Conservation (phyloP, 1,140 invertebrate species). For the Drosophila orena region DNA sequence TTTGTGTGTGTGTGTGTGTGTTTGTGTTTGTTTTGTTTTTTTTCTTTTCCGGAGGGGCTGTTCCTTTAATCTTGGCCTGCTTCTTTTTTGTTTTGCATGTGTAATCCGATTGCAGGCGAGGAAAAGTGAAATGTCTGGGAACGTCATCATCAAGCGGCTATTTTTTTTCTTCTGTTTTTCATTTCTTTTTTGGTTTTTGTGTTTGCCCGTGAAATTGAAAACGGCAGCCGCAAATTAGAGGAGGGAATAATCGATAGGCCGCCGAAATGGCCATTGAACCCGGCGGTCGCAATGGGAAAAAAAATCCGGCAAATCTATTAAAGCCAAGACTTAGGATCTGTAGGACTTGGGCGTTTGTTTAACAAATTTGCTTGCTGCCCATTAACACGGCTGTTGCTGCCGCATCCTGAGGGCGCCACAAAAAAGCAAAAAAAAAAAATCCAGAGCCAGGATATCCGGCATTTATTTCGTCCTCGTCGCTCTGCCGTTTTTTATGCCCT, state of each 20-base stretch:
- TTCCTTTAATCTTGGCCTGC: conserved; percentile 4
- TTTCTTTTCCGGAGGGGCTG: not conserved
- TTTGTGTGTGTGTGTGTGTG: conserved; percentile 21
- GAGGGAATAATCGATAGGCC: conserved; percentile 37
- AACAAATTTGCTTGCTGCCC: conserved; percentile 58
- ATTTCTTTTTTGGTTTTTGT: conserved; percentile 13
- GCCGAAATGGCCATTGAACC: conserved; percentile 38
- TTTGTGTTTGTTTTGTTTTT: conserved; percentile 9
- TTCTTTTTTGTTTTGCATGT: conserved; percentile 38
- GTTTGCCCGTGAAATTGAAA: conserved; percentile 72
- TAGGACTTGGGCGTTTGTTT: conserved; percentile 41
- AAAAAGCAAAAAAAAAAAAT: not conserved
- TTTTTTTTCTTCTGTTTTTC: not conserved
- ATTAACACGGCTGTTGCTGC: conserved; percentile 52
- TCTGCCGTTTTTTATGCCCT: conserved; percentile 37
- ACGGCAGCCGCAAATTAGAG: conserved; percentile 71
- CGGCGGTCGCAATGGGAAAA: not conserved
- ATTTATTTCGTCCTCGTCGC: conserved; percentile 59
- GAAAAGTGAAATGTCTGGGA: conserved; percentile 40
- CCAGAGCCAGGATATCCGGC: conserved; percentile 65
- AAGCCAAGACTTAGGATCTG: conserved; percentile 31
- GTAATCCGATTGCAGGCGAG: conserved; percentile 66
- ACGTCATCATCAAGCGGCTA: conserved; percentile 49
- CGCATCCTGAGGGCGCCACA: conserved; percentile 1
- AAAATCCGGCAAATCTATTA: conserved; percentile 62